Evolutionary conservation across 2,888 invertebrate genomes (phyloP), one percentile per base, ranked within the genome.

Genomic region (Euphydryas editha): DNA sequence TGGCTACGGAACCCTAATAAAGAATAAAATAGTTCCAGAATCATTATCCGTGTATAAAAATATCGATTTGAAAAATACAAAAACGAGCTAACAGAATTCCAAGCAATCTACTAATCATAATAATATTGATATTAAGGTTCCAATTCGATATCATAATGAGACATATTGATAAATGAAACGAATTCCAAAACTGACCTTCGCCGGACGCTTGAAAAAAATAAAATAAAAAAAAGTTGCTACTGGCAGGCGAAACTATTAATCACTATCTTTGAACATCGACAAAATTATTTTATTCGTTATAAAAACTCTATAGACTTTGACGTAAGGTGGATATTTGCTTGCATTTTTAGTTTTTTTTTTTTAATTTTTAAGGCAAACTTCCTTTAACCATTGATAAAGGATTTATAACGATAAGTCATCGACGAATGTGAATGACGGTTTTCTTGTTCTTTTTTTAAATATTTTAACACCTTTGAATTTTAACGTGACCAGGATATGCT

Each of bases 181-280:
- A 80, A 81, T 75, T 80, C 81, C 77, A 83, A 77, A 75, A 76
- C 77, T 76, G 78, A 78, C 83, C 82, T 84, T 85, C 76, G 78
- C 84, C 84, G 86, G 86, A 86, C 82, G 83, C 78, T 76, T 70
- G 69, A 74, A 78, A 76, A 79, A 75, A 75, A 72, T 72, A 62
- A 59, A 4, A 67, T 62, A 59, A 72, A 71, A 65, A 65, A 73
- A 64, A 60, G 73, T 73, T 65, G 89, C 90, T 90, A 90, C 90
- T 82, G 90, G 82, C 83, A 78, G 79, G 70, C 75, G 68, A 73
- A 76, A 80, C 88, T 82, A 90, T 90, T 88, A 90, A 90, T 90
- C 90, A 90, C 83, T 80, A 78, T 81, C 79, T 83, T 84, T 82
- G 75, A 65, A 72, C 68, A 80, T 80, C 71, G 77, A 79, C 74